Evolutionary conservation across 23 tunicate species (phyloP).

Genomic region (Diplosoma virens): DNA sequence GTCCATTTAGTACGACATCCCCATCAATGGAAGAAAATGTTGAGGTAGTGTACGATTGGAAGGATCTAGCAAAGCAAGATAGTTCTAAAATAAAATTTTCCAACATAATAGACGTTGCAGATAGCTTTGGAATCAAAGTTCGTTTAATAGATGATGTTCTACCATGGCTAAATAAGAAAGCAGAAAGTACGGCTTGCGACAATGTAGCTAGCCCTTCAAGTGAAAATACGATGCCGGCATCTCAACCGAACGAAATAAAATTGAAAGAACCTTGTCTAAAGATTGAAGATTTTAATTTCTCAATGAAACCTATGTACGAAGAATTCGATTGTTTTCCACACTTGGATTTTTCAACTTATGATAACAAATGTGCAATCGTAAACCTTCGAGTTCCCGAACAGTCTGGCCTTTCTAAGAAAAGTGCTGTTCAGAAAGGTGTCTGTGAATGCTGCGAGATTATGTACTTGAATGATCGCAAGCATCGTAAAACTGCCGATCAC

Average conservation of each 20-base stretch:
- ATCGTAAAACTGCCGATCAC: no score
- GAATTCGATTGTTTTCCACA: constrained; percentile 37
- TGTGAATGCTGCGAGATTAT: constrained; percentile 55
- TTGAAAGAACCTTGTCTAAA: constrained; percentile 40
- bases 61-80: constrained; percentile 36
- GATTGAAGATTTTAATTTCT: constrained; percentile 38
- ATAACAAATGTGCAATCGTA: constrained; percentile 34
- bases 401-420: no score
- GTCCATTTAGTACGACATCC: constrained; percentile 13
- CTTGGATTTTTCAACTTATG: constrained; percentile 12
- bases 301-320: constrained; percentile 45
- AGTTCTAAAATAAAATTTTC: not conserved
- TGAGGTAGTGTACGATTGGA: no score
- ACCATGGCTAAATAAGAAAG: constrained; percentile 33
- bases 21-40: not conserved
- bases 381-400: no score
- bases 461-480: constrained; percentile 35
- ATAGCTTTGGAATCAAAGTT: constrained; percentile 42
- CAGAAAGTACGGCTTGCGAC: no score
- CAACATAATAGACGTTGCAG: constrained; percentile 25
- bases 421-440: constrained; percentile 33
- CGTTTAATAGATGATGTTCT: constrained; percentile 22
- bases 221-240: no score
- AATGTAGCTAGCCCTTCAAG: no score
- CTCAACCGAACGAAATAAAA: constrained; percentile 25